These are phyloP conservation scores for Sebastes aleutianus DNA, from an alignment of 2,797 vertebrate genomes.

Conservation along the genomic window DNA sequence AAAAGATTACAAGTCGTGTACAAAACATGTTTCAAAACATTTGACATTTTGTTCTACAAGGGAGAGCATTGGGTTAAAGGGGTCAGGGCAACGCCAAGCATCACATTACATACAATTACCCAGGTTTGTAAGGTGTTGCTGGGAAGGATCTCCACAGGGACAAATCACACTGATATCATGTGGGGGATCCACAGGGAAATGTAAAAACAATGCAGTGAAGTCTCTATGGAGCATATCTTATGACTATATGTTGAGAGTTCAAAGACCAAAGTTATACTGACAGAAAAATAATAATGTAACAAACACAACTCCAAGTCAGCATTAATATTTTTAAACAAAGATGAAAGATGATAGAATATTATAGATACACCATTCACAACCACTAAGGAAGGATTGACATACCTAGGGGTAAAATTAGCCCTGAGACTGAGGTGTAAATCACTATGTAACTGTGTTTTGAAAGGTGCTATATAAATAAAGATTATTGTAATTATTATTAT, in stretches of 20 bases:
- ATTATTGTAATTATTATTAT: no score
- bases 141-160: conserved; percentile 16
- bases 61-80: neutral
- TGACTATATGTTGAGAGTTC: neutral
- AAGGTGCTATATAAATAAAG: no score
- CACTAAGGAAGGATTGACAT: neutral
- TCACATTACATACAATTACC: neutral
- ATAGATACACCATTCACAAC: neutral
- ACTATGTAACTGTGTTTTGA: no score
- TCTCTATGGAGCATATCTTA: neutral
- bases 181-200: neutral
- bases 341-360: neutral
- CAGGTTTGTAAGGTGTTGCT: conserved; percentile 19
- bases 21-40: neutral
- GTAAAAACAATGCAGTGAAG: neutral
- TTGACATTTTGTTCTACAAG: neutral
- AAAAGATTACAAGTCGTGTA: neutral
- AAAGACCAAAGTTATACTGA: neutral
- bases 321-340: neutral
- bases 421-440: neutral
- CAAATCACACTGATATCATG: neutral
- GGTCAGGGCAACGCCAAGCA: neutral
- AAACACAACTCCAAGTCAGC: neutral
- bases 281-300: neutral
- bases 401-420: neutral